These are phyloP conservation scores for Athene cunicularia DNA, from an alignment of 2,113 vertebrate genomes.

Conservation along the genomic window DNA sequence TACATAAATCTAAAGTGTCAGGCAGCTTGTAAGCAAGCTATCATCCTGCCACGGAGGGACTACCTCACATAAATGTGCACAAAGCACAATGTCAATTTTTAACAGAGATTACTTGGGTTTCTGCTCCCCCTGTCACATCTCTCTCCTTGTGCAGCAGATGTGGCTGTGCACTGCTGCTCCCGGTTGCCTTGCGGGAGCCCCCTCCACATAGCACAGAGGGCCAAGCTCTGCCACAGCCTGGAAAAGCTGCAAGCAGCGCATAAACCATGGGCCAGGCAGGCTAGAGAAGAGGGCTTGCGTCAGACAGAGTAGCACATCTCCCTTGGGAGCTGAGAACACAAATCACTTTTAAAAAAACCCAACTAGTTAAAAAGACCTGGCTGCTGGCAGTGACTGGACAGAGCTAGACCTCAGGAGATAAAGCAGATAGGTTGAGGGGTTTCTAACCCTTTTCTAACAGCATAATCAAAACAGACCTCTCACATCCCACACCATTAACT, in stretches of 20 bases:
- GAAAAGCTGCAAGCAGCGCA: rapidly evolving
- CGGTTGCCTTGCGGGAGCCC: rapidly evolving
- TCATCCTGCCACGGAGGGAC: not conserved
- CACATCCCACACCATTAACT: not conserved
- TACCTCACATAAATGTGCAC: rapidly evolving
- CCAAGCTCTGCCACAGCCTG: rapidly evolving
- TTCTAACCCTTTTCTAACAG: too few relatives aligned
- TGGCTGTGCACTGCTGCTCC: rapidly evolving
- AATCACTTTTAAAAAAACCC: not conserved
- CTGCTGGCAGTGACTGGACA: not conserved
- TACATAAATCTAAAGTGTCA: not conserved
- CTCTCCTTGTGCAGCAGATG: not conserved
- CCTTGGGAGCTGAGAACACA: not conserved
- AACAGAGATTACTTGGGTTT: not conserved
- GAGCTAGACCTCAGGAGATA: not conserved
- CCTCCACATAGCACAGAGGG: rapidly evolving
- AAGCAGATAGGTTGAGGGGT: too few relatives aligned
- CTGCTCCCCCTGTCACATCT: not conserved
- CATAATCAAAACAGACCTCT: not conserved
- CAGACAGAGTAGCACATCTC: not conserved
- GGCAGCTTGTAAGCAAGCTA: not conserved
- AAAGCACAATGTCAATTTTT: not conserved
- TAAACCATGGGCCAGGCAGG: not conserved
- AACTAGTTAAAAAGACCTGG: not conserved
- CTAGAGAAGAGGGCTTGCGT: not conserved